phyloP scores from a whole-genome alignment of 2,113 vertebrate genomes.

The Columbina picui region DNA sequence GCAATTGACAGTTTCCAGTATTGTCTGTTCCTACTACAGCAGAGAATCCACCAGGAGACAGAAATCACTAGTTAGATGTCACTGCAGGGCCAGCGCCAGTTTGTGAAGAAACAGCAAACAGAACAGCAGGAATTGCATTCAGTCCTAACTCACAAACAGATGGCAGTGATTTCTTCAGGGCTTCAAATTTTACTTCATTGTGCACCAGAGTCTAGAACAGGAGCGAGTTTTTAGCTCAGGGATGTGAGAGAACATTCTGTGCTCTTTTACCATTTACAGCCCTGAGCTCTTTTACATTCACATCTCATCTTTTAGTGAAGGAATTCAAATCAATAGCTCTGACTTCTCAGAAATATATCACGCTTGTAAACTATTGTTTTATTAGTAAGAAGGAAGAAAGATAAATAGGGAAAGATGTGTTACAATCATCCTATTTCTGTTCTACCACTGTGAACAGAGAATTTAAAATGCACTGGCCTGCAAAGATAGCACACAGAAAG shows the following conservation, averaged over 20 bases:
- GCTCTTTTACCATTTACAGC: not conserved
- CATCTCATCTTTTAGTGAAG: not conserved
- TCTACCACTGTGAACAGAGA: not conserved
- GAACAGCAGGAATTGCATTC: not conserved
- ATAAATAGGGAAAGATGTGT: not conserved
- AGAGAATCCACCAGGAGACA: not conserved
- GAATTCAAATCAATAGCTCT: not conserved
- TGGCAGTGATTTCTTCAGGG: not conserved
- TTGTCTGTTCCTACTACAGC: not conserved
- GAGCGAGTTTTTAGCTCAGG: not conserved
- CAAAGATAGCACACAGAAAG: not conserved
- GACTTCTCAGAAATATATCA: not conserved
- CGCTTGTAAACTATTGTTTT: not conserved
- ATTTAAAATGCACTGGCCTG: not conserved
- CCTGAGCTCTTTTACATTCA: not conserved
- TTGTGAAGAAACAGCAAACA: not conserved
- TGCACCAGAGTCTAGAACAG: not conserved
- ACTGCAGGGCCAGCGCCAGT: not conserved
- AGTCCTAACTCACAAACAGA: not conserved
- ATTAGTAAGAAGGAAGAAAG: not conserved
- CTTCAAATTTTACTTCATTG: not conserved
- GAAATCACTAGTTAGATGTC: not conserved
- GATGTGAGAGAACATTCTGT: not conserved
- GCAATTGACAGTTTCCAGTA: not conserved
- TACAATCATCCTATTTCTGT: not conserved